Conservation (phyloP, 2,888 invertebrate species). For the Notodromas monacha region DNA sequence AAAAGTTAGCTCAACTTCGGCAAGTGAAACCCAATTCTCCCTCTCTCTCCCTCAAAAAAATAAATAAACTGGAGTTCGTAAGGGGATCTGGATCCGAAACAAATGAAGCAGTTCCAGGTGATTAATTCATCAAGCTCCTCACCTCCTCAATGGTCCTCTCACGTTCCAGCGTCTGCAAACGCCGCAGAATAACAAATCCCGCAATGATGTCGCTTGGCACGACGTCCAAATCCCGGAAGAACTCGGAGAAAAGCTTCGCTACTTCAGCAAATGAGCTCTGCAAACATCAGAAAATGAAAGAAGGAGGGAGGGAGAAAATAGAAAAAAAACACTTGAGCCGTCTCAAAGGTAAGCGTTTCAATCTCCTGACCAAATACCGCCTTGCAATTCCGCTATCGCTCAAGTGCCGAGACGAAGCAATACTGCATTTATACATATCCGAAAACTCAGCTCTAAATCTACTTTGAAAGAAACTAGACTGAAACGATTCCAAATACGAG, state of each 20-base stretch:
- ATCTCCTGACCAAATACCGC: no score
- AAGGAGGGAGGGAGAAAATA: not conserved
- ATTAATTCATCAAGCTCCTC: constrained; percentile 10
- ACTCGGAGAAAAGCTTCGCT: constrained; percentile 44
- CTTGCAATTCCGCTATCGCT: no score
- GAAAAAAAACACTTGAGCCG: constrained; percentile 5
- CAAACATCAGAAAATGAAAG: constrained; percentile 11
- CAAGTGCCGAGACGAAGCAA: no score
- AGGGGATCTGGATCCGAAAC: not conserved
- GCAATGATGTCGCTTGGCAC: constrained; percentile 60
- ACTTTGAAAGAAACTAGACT: no score
- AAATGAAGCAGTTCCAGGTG: not conserved
- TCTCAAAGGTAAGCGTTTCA: not conserved
- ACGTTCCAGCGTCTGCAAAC: constrained; percentile 42
- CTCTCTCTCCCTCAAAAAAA: no score
- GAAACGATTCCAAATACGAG: no score
- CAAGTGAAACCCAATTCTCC: no score
- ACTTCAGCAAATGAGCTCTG: constrained; percentile 55
- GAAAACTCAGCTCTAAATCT: no score
- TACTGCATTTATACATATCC: no score
- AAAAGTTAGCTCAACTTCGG: no score
- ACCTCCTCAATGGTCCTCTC: constrained; percentile 34
- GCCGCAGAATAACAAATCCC: constrained; percentile 39
- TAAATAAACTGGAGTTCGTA: not conserved
- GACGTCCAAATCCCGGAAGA: constrained; percentile 55